Evolutionary conservation across 2,113 vertebrate genomes (phyloP).

Genomic region (Bungarus multicinctus): DNA sequence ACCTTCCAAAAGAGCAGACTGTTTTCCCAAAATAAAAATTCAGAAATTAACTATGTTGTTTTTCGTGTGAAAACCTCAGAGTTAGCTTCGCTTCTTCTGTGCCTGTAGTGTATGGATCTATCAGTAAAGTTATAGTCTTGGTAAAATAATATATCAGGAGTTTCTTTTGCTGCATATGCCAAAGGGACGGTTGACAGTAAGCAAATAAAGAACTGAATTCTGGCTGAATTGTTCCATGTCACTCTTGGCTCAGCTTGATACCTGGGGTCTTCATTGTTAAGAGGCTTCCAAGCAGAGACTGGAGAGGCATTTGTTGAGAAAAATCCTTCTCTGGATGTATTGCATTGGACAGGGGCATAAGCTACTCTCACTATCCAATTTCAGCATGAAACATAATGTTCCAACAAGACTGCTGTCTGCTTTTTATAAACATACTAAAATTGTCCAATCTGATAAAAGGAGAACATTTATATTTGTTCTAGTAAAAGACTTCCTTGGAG

Average conservation of each 20-base stretch:
- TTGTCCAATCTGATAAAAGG: background rate
- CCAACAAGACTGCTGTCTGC: background rate
- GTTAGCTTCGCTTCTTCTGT: no score
- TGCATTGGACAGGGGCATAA: background rate
- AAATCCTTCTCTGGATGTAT: background rate
- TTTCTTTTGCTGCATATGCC: background rate
- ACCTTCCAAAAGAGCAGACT: no score
- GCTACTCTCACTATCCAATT: background rate
- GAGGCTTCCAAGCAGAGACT: background rate
- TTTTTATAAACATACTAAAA: background rate
- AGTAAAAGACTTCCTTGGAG: background rate
- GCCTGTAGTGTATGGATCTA: background rate
- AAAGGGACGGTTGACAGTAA: background rate
- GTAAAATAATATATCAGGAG: background rate
- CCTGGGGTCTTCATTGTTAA: background rate
- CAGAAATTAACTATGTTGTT: no score
- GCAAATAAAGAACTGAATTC: background rate
- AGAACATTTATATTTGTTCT: background rate
- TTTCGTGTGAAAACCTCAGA: no score
- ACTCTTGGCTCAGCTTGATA: background rate
- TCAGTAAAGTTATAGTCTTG: background rate
- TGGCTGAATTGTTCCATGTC: background rate
- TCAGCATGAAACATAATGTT: background rate
- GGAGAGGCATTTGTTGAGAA: background rate
- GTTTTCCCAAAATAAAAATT: no score